These are phyloP conservation scores for Eumaeus atala DNA, from an alignment of 1,140 invertebrate genomes.

Conservation along the genomic window DNA sequence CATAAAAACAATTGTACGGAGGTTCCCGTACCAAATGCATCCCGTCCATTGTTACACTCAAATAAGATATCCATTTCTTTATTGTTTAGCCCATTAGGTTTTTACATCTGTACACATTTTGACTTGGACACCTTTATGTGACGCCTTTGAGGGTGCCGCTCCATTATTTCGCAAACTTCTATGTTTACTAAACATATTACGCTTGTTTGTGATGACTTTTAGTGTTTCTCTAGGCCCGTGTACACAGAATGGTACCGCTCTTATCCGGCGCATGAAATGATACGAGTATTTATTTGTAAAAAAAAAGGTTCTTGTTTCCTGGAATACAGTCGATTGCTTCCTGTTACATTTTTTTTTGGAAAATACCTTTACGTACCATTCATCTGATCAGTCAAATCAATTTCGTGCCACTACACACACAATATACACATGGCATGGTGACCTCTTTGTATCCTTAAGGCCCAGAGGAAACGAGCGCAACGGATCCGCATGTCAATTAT, in stretches of 20 bases:
- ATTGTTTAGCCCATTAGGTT: constrained; percentile 62
- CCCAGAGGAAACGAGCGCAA: too few relatives aligned
- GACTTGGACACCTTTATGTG: constrained; percentile 52
- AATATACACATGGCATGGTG: too few relatives aligned
- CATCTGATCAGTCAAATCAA: too few relatives aligned
- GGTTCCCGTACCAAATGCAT: constrained; percentile 47
- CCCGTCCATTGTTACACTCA: constrained; percentile 61
- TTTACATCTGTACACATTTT: constrained; percentile 67
- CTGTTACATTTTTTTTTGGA: too few relatives aligned
- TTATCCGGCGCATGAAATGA: too few relatives aligned
- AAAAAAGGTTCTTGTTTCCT: too few relatives aligned
- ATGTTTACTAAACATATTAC: constrained; percentile 11
- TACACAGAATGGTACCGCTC: not conserved
- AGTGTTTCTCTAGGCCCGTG: not conserved
- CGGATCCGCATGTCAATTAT: too few relatives aligned
- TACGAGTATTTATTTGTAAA: too few relatives aligned
- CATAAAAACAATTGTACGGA: constrained; percentile 62
- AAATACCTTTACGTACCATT: too few relatives aligned
- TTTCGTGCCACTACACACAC: too few relatives aligned
- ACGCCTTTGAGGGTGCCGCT: constrained; percentile 47
- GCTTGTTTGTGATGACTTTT: not conserved
- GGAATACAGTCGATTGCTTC: too few relatives aligned
- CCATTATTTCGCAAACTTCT: constrained; percentile 50
- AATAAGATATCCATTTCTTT: constrained; percentile 71
- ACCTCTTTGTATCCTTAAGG: too few relatives aligned